Evolutionary conservation across 2,113 vertebrate genomes (phyloP).

Genomic region (Miniopterus natalensis): DNA sequence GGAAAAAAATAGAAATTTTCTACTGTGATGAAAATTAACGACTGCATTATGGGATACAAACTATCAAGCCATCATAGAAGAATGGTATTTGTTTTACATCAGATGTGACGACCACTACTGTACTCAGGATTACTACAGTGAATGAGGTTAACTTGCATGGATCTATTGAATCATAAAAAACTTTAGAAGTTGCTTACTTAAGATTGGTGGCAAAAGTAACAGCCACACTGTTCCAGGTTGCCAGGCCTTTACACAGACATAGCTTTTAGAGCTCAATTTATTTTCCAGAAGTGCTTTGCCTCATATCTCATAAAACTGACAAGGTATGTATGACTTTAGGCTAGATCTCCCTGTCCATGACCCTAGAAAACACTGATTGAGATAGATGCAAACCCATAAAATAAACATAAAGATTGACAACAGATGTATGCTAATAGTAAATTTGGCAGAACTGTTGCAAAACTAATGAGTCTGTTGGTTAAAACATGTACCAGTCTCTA

Average conservation of each 20-base stretch:
- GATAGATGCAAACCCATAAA: not conserved
- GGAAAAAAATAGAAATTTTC: not conserved
- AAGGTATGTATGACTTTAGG: not conserved
- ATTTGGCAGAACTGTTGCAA: not conserved
- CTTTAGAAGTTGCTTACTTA: not conserved
- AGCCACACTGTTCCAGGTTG: not conserved
- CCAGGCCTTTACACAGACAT: not conserved
- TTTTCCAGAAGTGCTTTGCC: not conserved
- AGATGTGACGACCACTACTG: not conserved
- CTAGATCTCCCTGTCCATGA: not conserved
- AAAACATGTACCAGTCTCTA: slow-evolving; percentile 26
- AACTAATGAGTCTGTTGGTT: not conserved
- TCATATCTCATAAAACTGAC: not conserved
- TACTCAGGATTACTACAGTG: not conserved
- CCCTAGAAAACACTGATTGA: not conserved
- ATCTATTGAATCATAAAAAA: not conserved
- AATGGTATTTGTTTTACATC: not conserved
- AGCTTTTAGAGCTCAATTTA: not conserved
- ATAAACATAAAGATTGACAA: not conserved
- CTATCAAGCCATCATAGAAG: not conserved
- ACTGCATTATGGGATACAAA: not conserved
- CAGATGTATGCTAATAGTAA: not conserved
- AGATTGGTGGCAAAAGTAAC: not conserved
- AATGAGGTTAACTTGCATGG: not conserved
- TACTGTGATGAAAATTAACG: not conserved